phyloP scores from a whole-genome alignment of 2,888 invertebrate species.

The Cheilosia scutellata region DNA sequence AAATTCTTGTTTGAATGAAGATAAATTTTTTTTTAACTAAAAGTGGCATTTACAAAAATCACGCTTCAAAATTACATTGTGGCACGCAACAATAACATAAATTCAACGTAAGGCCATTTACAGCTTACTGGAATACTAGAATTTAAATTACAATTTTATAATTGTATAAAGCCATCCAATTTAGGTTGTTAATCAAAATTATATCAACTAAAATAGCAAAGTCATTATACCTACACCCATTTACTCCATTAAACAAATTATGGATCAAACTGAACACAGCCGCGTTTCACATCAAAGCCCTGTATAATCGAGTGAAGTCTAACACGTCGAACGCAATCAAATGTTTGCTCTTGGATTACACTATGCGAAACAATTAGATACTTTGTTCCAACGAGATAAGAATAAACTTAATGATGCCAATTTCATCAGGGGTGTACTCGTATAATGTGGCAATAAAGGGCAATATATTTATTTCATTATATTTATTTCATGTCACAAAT shows the following conservation, averaged over 20 bases:
- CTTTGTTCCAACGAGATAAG: conserved; percentile 10
- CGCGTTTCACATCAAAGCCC: background rate
- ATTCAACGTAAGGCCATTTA: background rate
- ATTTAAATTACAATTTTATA: conserved; percentile 4
- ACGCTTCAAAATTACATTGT: background rate
- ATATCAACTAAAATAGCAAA: conserved; percentile 11
- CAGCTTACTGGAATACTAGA: background rate
- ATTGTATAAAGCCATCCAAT: conserved; percentile 25
- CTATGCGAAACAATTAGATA: background rate
- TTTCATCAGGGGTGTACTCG: no score
- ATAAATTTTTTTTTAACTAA: no score
- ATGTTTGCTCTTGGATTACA: background rate
- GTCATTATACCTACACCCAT: background rate
- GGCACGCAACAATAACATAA: background rate
- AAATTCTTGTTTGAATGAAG: no score
- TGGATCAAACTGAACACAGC: background rate
- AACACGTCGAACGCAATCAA: background rate
- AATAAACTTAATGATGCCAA: background rate
- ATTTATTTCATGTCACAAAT: background rate
- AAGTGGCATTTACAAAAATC: no score
- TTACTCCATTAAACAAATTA: background rate
- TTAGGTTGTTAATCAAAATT: conserved; percentile 33
- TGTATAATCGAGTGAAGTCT: background rate
- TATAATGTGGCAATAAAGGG: background rate
- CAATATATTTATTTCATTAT: background rate